Base-by-base conservation (phyloP, 2,888 invertebrate species). In the Sinhomidia bicolor region DNA sequence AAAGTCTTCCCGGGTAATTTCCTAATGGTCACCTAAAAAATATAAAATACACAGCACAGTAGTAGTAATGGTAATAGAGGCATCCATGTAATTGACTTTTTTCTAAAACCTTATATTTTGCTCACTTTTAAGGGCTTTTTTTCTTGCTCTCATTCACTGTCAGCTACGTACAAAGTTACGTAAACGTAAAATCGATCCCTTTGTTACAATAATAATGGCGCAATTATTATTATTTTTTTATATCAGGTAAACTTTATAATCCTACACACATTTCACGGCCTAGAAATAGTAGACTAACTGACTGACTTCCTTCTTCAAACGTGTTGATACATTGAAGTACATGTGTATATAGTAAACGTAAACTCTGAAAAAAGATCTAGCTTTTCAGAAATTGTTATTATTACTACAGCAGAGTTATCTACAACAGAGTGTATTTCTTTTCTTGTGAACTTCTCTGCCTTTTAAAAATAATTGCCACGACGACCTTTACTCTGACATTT, bases 401-500 rank as follows among this genome's bases (percentile, higher is more conserved):
- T 36, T 65, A 36, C 7, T 36, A 36, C 7, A 36, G 36, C 7
- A 36, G 36, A 36, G 36, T 7, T 36, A 36, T 36, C 62, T 36
- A 36, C 7, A 36, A 36, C 36, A 36, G n/a, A 65, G 14, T n/a
- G 32, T 65, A 3, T 36, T 36, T 36, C 36, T 36, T 36, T 7
- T 68, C 36, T 51, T 20, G 9, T 23, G 57, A 57, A 17, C 17
- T 9, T 29, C 7, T 44, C 1, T 5, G 12, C 36, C 68, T n/a
- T n/a, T 20, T 44, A n/a, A 32, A 36, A 17, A 65, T 65, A 65
- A 65, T 36, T 68, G n/a, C 20, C 17, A 20, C 1, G 82, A 32
- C 54, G 68, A 82, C 82, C 82, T 82, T 68, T 51, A 32, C 51
- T 82, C n/a, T 54, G 47, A 20, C 29, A 23, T 5, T 32, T 68